Conservation (phyloP, 2,888 invertebrate genomes). For the Noctua pronuba region DNA sequence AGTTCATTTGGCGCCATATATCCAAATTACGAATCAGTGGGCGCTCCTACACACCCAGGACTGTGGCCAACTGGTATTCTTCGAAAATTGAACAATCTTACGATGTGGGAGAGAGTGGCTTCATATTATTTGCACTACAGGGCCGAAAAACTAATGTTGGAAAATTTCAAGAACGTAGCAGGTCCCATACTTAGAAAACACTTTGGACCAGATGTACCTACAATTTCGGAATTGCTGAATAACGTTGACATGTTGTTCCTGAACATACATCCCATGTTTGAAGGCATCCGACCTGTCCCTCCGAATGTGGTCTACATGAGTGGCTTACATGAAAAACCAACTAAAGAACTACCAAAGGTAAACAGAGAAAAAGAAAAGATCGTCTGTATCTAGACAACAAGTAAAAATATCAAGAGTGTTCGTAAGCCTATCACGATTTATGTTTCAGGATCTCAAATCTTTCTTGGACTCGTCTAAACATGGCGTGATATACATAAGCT, state of each 20-base stretch:
- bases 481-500: conserved; percentile 79
- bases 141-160: conserved; percentile 3
- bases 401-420: background rate
- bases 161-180: background rate
- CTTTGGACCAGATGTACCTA: conserved; percentile 66
- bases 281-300: conserved; percentile 69
- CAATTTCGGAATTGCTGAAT: conserved; percentile 60
- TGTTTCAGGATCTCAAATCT: conserved; percentile 74
- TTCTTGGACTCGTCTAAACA: conserved; percentile 75
- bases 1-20: conserved; percentile 68
- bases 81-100: conserved; percentile 64
- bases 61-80: conserved; percentile 63
- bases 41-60: conserved; percentile 67
- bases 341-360: conserved; percentile 68
- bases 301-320: conserved; percentile 70
- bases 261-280: conserved; percentile 71
- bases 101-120: conserved; percentile 70
- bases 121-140: conserved; percentile 52
- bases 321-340: conserved; percentile 67
- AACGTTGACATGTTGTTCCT: conserved; percentile 72
- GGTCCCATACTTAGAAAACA: conserved; percentile 41
- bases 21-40: conserved; percentile 63
- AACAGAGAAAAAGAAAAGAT: background rate
- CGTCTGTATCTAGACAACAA: background rate
- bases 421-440: background rate